These are phyloP conservation scores for Aphidius colemani DNA, from an alignment of 2,888 invertebrate genomes.

Conservation along the genomic window DNA sequence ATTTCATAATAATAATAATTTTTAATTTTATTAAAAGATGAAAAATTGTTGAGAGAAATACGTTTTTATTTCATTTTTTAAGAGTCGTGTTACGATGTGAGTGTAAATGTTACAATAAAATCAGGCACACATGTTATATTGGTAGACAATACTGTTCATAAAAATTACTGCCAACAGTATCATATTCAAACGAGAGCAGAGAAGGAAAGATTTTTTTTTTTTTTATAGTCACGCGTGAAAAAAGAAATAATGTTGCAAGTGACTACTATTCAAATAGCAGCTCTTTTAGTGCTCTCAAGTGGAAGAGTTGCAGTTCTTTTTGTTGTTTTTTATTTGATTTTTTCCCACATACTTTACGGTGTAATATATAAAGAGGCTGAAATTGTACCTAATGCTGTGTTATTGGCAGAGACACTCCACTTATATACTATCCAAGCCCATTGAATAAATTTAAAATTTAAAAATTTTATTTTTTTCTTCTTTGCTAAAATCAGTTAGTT, in stretches of 20 bases:
- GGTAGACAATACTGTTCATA: constrained; percentile 36
- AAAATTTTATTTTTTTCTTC: constrained; percentile 10
- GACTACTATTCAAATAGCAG: constrained; percentile 20
- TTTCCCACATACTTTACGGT: constrained; percentile 8
- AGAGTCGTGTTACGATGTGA: no score
- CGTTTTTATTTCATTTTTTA: no score
- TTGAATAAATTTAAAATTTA: constrained; percentile 12
- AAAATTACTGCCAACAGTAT: constrained; percentile 54
- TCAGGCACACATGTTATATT: no score
- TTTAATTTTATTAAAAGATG: no score
- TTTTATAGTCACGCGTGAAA: constrained; percentile 60
- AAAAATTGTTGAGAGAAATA: no score
- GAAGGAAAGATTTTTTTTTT: constrained; percentile 28
- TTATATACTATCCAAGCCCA: not conserved
- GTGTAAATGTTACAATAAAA: no score
- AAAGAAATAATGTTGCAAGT: constrained; percentile 52
- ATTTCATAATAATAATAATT: no score
- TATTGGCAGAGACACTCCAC: constrained; percentile 46
- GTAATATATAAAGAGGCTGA: constrained; percentile 24
- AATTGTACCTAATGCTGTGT: constrained; percentile 46
- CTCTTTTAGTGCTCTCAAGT: constrained; percentile 21
- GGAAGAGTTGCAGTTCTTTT: constrained; percentile 20
- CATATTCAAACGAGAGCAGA: constrained; percentile 11
- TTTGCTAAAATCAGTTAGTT: constrained; percentile 1
- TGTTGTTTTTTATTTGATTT: not conserved